A percentile compares a stretch with the other conserved stretches of the same genome.
Conservation (phyloP, 2,888 invertebrate species). For the Callinectes sapidus region DNA sequence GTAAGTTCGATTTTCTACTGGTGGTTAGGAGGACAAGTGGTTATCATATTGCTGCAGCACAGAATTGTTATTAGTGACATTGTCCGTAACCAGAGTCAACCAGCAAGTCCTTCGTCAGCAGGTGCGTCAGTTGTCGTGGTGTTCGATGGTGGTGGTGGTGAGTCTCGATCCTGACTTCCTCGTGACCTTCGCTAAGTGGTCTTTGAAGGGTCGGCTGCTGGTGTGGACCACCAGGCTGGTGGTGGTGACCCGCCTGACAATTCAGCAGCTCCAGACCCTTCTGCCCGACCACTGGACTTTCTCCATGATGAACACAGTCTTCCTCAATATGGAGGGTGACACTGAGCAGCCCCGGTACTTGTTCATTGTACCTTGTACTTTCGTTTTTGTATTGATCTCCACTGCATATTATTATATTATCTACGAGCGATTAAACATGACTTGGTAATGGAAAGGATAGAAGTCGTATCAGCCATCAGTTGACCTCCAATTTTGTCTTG, state of each 20-base stretch:
- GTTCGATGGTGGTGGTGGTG: constrained; percentile 47
- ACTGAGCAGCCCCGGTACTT: neutral
- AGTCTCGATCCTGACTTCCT: constrained; percentile 50
- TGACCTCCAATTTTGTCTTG: too few relatives aligned
- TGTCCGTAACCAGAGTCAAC: neutral
- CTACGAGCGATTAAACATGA: too few relatives aligned
- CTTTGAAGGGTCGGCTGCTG: constrained; percentile 55
- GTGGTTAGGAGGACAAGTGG: neutral
- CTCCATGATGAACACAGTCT: constrained; percentile 57
- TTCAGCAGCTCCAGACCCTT: constrained; percentile 10
- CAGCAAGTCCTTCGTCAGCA: neutral
- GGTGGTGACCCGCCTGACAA: constrained; percentile 48
- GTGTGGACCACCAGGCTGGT: constrained; percentile 50
- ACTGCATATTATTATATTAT: too few relatives aligned
- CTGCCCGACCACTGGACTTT: constrained; percentile 44
- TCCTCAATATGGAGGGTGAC: constrained; percentile 30
- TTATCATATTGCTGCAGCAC: neutral
- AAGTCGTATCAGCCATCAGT: too few relatives aligned
- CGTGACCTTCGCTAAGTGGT: constrained; percentile 48
- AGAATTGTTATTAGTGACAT: neutral
- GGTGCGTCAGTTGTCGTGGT: constrained; percentile 40
- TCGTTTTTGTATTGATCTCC: too few relatives aligned
- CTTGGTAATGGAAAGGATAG: too few relatives aligned
- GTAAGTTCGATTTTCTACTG: too few relatives aligned
- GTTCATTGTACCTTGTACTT: too few relatives aligned